These are phyloP conservation scores for Sitodiplosis mosellana DNA, from an alignment of 1,140 invertebrate genomes.

Conservation along the genomic window DNA sequence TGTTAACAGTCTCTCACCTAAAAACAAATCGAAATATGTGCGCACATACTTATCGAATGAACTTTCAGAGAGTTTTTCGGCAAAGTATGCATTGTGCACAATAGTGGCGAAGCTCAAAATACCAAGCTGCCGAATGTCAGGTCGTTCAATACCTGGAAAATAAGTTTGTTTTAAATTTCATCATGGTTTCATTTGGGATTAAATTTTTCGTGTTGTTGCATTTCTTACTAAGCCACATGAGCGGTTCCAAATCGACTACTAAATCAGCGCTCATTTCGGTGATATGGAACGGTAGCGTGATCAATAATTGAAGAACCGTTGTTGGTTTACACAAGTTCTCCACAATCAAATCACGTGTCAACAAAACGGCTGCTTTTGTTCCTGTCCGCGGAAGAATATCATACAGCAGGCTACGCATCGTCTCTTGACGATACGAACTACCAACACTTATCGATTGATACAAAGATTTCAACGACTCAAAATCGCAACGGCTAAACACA, in stretches of 20 bases:
- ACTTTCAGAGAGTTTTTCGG: constrained; percentile 32
- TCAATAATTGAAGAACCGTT: constrained; percentile 32
- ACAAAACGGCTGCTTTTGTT: constrained; percentile 37
- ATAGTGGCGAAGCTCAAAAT: constrained; percentile 48
- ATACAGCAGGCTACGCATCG: constrained; percentile 46
- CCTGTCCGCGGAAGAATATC: constrained; percentile 52
- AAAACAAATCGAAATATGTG: constrained; percentile 33
- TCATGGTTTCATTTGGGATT: neutral
- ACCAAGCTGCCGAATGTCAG: constrained; percentile 41
- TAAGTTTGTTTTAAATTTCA: neutral
- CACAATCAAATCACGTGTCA: constrained; percentile 42
- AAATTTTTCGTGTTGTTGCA: too few relatives aligned
- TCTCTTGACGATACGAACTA: constrained; percentile 41
- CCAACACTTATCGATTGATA: constrained; percentile 36
- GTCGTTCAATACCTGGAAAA: constrained; percentile 14
- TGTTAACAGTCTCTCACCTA: constrained; percentile 15
- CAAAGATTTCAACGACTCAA: constrained; percentile 28
- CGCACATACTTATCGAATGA: constrained; percentile 49
- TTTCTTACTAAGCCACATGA: constrained; percentile 26
- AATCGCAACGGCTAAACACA: constrained; percentile 31
- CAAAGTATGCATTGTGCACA: constrained; percentile 41
- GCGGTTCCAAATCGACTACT: constrained; percentile 28
- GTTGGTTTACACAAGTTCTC: constrained; percentile 35
- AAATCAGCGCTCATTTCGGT: constrained; percentile 32
- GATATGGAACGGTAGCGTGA: constrained; percentile 36